Evolutionary conservation across 2,888 invertebrate genomes (phyloP).

Genomic region (Ichneumoninae sp.): DNA sequence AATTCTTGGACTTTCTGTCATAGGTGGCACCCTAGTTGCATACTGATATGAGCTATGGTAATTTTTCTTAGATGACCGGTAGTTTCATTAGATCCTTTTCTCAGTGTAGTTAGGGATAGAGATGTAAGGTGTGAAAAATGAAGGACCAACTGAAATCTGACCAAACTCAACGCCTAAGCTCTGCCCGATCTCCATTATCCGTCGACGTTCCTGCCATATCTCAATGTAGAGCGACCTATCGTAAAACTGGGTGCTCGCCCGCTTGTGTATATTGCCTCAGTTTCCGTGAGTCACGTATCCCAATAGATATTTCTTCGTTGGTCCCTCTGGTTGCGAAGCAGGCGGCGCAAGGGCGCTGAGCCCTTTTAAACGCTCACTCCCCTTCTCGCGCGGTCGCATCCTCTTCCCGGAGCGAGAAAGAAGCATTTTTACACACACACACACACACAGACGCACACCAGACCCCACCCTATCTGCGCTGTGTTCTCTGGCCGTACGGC

Average conservation of each 20-base stretch:
- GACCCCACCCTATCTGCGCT: slow-evolving; percentile 44
- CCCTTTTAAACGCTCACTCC: slow-evolving; percentile 56
- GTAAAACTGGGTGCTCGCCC: slow-evolving; percentile 7
- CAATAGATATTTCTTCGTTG: slow-evolving; percentile 51
- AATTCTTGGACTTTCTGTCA: too few relatives aligned
- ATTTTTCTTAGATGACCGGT: too few relatives aligned
- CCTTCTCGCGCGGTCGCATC: slow-evolving; percentile 27
- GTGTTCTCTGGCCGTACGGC: slow-evolving; percentile 11
- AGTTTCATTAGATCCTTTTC: too few relatives aligned
- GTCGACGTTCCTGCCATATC: not conserved
- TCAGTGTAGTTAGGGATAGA: not conserved
- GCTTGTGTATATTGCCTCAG: slow-evolving; percentile 51
- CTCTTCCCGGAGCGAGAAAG: slow-evolving; percentile 36
- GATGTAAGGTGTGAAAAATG: not conserved
- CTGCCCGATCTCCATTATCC: not conserved
- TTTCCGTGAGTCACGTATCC: slow-evolving; percentile 52
- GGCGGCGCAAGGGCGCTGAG: slow-evolving; percentile 35
- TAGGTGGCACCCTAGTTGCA: too few relatives aligned
- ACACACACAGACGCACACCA: slow-evolving; percentile 17
- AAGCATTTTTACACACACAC: slow-evolving; percentile 22
- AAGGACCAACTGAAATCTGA: not conserved
- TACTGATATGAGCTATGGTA: too few relatives aligned
- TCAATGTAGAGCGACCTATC: slow-evolving; percentile 11
- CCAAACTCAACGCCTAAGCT: not conserved
- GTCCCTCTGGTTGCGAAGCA: slow-evolving; percentile 39